A percentile compares a stretch with the other conserved stretches of the same genome.
Conservation (phyloP, 1,140 invertebrate genomes). For the Pentalonia nigronervosa region DNA sequence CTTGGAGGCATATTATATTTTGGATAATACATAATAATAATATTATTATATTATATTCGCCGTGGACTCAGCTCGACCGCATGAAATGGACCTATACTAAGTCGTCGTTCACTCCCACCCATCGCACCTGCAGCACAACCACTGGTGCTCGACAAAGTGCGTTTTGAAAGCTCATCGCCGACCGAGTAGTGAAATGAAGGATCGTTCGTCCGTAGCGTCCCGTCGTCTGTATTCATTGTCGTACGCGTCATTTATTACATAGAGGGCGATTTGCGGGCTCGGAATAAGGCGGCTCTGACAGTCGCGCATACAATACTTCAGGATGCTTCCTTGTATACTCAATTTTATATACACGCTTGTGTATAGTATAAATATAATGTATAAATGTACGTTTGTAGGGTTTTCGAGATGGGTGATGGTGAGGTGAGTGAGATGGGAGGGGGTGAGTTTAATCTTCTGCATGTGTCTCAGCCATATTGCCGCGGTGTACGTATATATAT, state of each 20-base stretch:
- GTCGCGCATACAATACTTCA: not conserved
- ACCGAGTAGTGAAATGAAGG: constrained; percentile 4
- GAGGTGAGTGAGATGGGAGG: not conserved
- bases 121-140: not conserved
- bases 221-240: not conserved
- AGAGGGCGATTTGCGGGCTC: not conserved
- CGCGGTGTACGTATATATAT: too few relatives aligned
- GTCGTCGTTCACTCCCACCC: not conserved
- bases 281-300: not conserved
- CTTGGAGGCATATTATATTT: not conserved
- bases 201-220: not conserved
- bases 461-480: not conserved
- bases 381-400: not conserved
- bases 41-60: not conserved
- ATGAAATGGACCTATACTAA: too few relatives aligned
- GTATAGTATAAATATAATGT: not conserved
- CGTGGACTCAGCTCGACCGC: not conserved
- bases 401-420: not conserved
- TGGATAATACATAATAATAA: too few relatives aligned
- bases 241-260: constrained; percentile 46
- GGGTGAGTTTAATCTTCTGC: not conserved
- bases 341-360: not conserved
- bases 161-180: not conserved
- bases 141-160: not conserved
- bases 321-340: not conserved